Conservation (phyloP, 2,113 vertebrate genomes). For the Procavia capensis region DNA sequence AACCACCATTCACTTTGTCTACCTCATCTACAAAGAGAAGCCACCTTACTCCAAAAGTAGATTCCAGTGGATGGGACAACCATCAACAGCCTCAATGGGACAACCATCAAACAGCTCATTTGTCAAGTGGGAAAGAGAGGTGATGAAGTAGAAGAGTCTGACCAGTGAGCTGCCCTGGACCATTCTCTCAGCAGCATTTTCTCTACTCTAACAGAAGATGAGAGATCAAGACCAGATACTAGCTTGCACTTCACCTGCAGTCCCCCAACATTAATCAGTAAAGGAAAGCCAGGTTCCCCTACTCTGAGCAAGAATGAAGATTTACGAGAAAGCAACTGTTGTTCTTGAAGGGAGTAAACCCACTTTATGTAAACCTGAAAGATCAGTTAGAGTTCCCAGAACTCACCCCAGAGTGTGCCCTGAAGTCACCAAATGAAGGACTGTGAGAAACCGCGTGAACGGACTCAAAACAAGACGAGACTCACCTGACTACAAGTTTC, state of each 20-base stretch:
- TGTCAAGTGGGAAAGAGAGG: not conserved
- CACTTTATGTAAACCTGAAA: conserved; percentile 79
- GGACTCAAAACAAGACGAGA: conserved; percentile 81
- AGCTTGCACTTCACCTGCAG: not conserved
- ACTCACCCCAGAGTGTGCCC: conserved; percentile 71
- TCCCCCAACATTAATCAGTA: not conserved
- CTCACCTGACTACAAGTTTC: conserved; percentile 83
- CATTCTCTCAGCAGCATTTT: not conserved
- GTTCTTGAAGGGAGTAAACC: conserved; percentile 69
- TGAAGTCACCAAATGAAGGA: conserved; percentile 52
- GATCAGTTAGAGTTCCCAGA: conserved; percentile 84
- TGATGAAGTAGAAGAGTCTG: not conserved
- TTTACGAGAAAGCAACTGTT: conserved; percentile 75
- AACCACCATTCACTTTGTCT: not conserved
- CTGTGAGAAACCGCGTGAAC: conserved; percentile 79
- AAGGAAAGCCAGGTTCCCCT: not conserved
- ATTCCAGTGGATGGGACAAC: not conserved
- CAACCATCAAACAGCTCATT: accelerated
- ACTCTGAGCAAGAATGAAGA: conserved; percentile 42
- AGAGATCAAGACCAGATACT: not conserved
- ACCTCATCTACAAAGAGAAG: not conserved
- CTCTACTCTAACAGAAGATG: not conserved
- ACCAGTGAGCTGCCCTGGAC: not conserved
- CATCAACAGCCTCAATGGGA: no score
- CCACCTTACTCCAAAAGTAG: not conserved